A percentile compares a stretch with the other conserved stretches of the same genome.
Conservation (phyloP, 2,113 vertebrate genomes). For the Salvelinus namaycush region DNA sequence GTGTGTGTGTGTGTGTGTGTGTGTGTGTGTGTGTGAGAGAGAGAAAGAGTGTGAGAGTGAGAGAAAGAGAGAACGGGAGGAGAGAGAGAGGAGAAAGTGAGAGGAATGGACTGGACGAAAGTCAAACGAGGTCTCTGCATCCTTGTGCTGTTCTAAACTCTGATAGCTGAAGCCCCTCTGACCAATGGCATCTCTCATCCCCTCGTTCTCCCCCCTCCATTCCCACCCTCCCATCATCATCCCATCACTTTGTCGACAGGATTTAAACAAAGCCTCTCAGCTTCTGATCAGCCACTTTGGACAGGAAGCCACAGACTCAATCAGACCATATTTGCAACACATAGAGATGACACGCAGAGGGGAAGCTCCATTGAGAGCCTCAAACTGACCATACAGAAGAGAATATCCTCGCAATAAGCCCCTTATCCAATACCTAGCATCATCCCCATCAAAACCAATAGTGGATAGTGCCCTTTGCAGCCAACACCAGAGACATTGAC, state of each 20-base stretch:
- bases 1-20: too few relatives aligned
- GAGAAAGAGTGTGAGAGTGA: too few relatives aligned
- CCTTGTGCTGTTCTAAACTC: background rate
- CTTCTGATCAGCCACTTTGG: constrained; percentile 6
- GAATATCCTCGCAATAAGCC: too few relatives aligned
- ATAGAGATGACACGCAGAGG: background rate
- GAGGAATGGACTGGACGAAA: background rate
- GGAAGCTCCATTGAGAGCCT: background rate
- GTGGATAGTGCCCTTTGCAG: too few relatives aligned
- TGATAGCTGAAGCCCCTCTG: background rate
- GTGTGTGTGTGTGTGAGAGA: too few relatives aligned
- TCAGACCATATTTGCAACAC: background rate
- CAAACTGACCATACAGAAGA: background rate
- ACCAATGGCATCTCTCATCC: background rate
- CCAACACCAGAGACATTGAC: too few relatives aligned
- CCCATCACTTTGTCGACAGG: constrained; percentile 8
- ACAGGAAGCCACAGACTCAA: background rate
- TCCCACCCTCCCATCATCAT: background rate
- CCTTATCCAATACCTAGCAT: background rate
- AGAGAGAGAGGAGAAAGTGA: background rate
- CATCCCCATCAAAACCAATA: too few relatives aligned
- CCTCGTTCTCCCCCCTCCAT: background rate
- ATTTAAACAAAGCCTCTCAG: constrained; percentile 9
- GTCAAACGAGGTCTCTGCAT: too few relatives aligned
- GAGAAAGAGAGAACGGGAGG: too few relatives aligned